phyloP scores from a whole-genome alignment of 2,888 invertebrate species.

The Augochlorella aurata region DNA sequence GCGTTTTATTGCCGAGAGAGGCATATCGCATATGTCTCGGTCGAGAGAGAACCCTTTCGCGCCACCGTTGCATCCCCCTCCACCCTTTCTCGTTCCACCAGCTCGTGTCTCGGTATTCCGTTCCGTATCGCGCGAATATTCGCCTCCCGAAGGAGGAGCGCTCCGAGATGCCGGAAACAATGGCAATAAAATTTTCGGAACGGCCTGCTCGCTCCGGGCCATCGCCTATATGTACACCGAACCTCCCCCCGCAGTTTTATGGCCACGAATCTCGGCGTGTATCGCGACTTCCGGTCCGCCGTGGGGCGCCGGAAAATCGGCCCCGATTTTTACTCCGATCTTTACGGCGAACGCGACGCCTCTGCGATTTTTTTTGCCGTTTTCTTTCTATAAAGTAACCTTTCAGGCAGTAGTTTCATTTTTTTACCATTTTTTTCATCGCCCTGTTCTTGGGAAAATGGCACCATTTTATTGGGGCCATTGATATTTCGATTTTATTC shows the following conservation, averaged over 20 bases:
- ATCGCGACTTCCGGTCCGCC: constrained; percentile 43
- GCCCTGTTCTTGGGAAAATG: no score
- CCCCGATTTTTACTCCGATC: background rate
- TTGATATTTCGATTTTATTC: no score
- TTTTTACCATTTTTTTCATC: no score
- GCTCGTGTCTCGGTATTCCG: background rate
- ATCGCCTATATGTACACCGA: constrained; percentile 14
- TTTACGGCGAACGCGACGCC: no score
- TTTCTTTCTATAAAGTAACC: background rate
- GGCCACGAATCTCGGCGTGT: constrained; percentile 47
- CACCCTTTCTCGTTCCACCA: no score
- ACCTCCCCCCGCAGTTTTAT: constrained; percentile 24
- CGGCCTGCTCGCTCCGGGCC: constrained; percentile 40
- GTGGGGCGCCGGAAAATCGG: constrained; percentile 8
- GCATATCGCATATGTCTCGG: constrained; percentile 38
- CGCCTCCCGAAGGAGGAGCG: constrained; percentile 22
- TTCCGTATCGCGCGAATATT: constrained; percentile 50
- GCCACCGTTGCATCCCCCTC: background rate
- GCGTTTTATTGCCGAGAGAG: constrained; percentile 46
- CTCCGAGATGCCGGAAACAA: constrained; percentile 55
- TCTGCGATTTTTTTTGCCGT: no score
- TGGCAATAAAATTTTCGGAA: constrained; percentile 61
- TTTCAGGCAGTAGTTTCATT: no score
- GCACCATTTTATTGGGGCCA: no score
- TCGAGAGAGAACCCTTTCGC: constrained; percentile 26